phyloP scores from a whole-genome alignment of 1,140 invertebrate genomes.

The Megathymus violae region DNA sequence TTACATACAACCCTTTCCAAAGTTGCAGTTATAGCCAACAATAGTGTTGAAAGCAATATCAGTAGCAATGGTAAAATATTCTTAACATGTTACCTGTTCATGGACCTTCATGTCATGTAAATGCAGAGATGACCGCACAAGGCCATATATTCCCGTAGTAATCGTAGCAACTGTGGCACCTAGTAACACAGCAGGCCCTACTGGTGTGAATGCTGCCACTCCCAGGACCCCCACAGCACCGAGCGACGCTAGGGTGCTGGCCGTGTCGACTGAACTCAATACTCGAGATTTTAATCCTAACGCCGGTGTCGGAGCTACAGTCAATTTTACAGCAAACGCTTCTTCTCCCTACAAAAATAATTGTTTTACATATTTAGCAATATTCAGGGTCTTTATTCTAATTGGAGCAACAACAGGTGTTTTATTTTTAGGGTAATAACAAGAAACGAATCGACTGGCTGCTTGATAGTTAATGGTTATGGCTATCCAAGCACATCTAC shows the following conservation, averaged over 20 bases:
- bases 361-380: too few species aligned
- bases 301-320: constrained; percentile 64
- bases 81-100: constrained; percentile 58
- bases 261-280: constrained; percentile 66
- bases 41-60: too few species aligned
- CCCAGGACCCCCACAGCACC: constrained; percentile 71
- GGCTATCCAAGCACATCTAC: too few species aligned
- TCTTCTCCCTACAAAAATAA: constrained; percentile 54
- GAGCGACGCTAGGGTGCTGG: constrained; percentile 65
- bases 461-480: too few species aligned
- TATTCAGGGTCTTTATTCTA: too few species aligned
- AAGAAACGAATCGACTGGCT: too few species aligned
- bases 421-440: too few species aligned
- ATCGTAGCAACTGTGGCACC: constrained; percentile 66
- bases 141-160: constrained; percentile 70
- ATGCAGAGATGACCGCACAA: constrained; percentile 69
- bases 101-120: constrained; percentile 10
- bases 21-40: too few species aligned
- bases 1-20: too few species aligned
- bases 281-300: constrained; percentile 65
- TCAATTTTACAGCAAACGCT: constrained; percentile 63
- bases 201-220: constrained; percentile 69
- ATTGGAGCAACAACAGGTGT: too few species aligned
- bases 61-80: constrained; percentile 1
- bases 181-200: constrained; percentile 61